A percentile compares a stretch with the other conserved stretches of the same genome.
Evolutionary conservation across 2,888 invertebrate species (phyloP).

Genomic region (Nezara viridula): DNA sequence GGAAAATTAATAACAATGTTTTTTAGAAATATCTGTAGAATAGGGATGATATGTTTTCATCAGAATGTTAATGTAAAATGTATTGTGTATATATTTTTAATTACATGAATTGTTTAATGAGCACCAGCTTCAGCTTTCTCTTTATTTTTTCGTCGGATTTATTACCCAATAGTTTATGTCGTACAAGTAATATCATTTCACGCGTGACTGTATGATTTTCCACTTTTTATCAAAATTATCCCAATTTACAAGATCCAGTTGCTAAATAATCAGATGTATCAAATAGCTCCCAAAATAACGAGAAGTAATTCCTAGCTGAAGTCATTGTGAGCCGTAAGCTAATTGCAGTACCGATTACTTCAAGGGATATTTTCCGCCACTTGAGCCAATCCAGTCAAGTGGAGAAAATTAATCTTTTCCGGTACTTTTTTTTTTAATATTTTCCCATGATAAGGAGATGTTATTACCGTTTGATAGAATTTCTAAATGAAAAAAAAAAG

Average conservation of each 20-base stretch:
- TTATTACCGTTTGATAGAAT: background rate
- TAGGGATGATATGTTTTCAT: no score
- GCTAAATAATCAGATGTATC: background rate
- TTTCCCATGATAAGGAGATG: background rate
- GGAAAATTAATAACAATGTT: no score
- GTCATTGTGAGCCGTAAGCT: background rate
- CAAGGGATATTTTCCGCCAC: constrained; percentile 38
- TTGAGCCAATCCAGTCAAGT: constrained; percentile 33
- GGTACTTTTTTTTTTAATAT: constrained; percentile 8
- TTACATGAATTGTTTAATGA: no score
- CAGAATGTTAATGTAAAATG: no score
- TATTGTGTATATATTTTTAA: no score
- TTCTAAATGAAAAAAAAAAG: background rate
- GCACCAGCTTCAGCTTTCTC: no score
- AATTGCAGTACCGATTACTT: background rate
- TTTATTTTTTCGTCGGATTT: no score
- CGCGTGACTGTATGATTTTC: background rate
- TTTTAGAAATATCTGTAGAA: no score
- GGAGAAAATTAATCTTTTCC: constrained; percentile 29
- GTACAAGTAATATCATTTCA: background rate
- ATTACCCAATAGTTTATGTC: no score
- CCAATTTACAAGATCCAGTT: background rate
- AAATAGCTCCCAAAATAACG: background rate
- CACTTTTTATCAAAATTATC: background rate
- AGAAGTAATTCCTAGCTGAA: background rate